Evolutionary conservation across 1,140 invertebrate species (phyloP).

Genomic region (Ceratina japonica): DNA sequence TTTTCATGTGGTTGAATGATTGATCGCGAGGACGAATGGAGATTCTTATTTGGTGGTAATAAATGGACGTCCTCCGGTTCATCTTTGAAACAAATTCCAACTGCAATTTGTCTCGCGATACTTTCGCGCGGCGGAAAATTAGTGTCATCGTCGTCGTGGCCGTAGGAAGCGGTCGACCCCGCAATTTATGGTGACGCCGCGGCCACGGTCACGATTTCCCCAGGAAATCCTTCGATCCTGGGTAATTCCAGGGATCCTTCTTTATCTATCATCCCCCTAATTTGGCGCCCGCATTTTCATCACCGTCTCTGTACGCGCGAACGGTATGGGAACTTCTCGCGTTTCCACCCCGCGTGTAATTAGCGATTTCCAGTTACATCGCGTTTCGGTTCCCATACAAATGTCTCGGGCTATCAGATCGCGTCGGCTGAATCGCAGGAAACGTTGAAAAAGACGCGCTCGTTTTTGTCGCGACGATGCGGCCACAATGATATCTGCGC

Average conservation of each 20-base stretch:
- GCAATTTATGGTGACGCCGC: conserved; percentile 11
- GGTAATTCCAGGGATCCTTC: conserved; percentile 17
- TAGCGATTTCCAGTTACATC: neutral
- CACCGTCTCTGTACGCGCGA: neutral
- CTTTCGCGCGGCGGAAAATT: conserved; percentile 11
- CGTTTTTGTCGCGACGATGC: neutral
- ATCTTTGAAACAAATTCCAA: neutral
- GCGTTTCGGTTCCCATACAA: neutral
- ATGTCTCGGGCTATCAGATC: neutral
- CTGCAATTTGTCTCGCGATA: conserved; percentile 5
- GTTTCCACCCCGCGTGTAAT: neutral
- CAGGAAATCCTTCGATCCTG: conserved; percentile 37
- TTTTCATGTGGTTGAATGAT: too few relatives aligned
- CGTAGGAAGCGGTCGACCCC: conserved; percentile 5
- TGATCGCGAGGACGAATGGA: too few relatives aligned
- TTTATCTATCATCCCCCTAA: conserved; percentile 25
- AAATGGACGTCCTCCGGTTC: too few relatives aligned
- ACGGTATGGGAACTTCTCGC: neutral
- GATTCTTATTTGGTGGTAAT: too few relatives aligned
- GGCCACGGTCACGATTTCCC: conserved; percentile 22
- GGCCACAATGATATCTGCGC: neutral
- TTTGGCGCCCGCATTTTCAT: conserved; percentile 10
- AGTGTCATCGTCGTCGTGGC: neutral
- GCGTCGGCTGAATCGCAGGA: neutral
- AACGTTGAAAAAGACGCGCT: neutral